phyloP scores from a whole-genome alignment of 2,888 invertebrate genomes.

The Hyposoter dolosus region DNA sequence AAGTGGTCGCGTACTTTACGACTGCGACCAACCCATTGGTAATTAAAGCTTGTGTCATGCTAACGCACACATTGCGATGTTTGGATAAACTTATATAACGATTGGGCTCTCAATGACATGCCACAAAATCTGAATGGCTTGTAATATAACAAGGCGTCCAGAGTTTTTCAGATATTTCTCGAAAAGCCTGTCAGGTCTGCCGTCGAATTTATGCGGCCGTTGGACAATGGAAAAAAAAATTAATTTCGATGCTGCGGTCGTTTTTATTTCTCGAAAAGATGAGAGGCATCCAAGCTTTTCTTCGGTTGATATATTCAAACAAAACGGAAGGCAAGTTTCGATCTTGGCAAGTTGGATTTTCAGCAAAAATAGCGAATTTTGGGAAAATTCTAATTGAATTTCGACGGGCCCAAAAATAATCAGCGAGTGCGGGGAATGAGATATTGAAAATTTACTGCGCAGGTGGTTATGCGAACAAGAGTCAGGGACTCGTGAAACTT shows the following conservation, averaged over 20 bases:
- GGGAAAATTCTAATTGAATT: neutral
- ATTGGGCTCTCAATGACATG: neutral
- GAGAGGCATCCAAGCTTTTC: neutral
- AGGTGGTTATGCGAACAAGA: constrained; percentile 27
- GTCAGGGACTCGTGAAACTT: constrained; percentile 29
- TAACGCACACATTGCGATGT: constrained; percentile 28
- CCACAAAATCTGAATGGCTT: constrained; percentile 2
- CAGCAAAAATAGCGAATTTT: no score
- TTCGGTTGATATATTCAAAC: neutral
- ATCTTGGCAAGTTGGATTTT: neutral
- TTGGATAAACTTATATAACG: constrained; percentile 7
- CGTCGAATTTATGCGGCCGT: neutral
- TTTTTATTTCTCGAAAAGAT: neutral
- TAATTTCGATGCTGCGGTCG: neutral
- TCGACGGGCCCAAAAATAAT: constrained; percentile 24
- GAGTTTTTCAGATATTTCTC: constrained; percentile 23
- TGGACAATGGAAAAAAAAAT: neutral
- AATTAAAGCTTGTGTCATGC: constrained; percentile 55
- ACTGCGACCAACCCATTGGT: constrained; percentile 47
- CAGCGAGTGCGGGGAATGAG: constrained; percentile 5
- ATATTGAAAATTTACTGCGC: constrained; percentile 18
- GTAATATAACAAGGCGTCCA: neutral
- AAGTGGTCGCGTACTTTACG: constrained; percentile 57
- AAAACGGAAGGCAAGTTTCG: neutral
- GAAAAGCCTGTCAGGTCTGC: neutral